These are phyloP conservation scores for Pharmacophagus antenor DNA, from an alignment of 2,888 invertebrate species.

Conservation along the genomic window DNA sequence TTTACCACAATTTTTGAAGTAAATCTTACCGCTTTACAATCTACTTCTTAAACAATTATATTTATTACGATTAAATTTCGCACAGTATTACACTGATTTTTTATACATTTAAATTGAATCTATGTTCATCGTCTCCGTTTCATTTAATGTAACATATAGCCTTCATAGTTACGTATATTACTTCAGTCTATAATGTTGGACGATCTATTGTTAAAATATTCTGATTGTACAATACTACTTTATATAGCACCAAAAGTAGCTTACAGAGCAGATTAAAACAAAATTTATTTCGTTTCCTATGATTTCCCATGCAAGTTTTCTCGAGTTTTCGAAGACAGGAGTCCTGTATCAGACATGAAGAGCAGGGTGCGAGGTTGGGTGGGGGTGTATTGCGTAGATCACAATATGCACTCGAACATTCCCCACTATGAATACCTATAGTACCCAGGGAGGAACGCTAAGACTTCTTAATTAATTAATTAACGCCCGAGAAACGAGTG, in stretches of 20 bases:
- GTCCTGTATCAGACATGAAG: slow-evolving; percentile 74
- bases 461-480: slow-evolving; percentile 60
- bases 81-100: too few species aligned
- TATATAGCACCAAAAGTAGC: not conserved
- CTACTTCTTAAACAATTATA: too few species aligned
- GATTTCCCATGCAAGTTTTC: slow-evolving; percentile 43
- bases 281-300: slow-evolving; percentile 19
- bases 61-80: too few species aligned
- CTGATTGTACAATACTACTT: too few species aligned
- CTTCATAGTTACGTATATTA: too few species aligned
- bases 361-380: slow-evolving; percentile 48
- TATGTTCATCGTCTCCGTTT: too few species aligned
- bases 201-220: too few species aligned
- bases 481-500: slow-evolving; percentile 35
- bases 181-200: too few species aligned
- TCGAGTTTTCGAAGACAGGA: slow-evolving; percentile 57
- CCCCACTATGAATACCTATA: slow-evolving; percentile 70
- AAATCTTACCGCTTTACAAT: too few species aligned
- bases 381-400: slow-evolving; percentile 60
- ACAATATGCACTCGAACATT: slow-evolving; percentile 81
- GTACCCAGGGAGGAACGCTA: slow-evolving; percentile 50
- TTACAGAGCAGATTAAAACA: slow-evolving; percentile 7
- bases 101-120: too few species aligned
- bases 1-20: too few species aligned
- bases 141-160: too few species aligned